Conservation (phyloP, 1,140 invertebrate genomes). For the Trichonephila clavata region DNA sequence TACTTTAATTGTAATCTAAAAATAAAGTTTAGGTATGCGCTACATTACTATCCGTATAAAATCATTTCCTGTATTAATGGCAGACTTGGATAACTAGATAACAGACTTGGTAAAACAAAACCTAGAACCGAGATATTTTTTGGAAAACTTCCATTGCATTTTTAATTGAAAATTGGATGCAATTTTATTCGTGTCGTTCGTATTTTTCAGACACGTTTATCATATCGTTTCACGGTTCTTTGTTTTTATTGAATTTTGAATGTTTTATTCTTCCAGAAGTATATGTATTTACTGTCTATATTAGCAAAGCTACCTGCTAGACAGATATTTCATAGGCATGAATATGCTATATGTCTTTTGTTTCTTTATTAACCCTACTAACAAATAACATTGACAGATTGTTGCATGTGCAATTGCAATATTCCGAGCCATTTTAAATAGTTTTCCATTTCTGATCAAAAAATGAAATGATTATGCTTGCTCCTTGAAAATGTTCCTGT, state of each 20-base stretch:
- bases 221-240: background rate
- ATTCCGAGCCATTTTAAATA: background rate
- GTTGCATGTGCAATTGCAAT: background rate
- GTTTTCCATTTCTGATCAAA: constrained; percentile 40
- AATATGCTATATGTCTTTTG: background rate
- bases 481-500: constrained; percentile 77
- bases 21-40: too few relatives aligned
- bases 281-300: background rate
- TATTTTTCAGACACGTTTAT: background rate
- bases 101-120: background rate
- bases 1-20: too few relatives aligned
- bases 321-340: background rate
- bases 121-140: background rate
- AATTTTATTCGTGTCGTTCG: background rate
- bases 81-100: background rate
- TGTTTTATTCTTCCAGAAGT: background rate
- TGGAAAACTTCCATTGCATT: background rate
- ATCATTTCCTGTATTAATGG: too few relatives aligned
- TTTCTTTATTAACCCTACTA: constrained; percentile 61
- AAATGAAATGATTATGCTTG: constrained; percentile 69
- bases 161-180: background rate
- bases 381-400: constrained; percentile 27
- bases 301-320: constrained; percentile 1
- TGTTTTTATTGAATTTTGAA: background rate
- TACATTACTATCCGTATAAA: too few relatives aligned